Evolutionary conservation across 2,113 vertebrate genomes (phyloP).

Genomic region (Dromiciops gliroides): DNA sequence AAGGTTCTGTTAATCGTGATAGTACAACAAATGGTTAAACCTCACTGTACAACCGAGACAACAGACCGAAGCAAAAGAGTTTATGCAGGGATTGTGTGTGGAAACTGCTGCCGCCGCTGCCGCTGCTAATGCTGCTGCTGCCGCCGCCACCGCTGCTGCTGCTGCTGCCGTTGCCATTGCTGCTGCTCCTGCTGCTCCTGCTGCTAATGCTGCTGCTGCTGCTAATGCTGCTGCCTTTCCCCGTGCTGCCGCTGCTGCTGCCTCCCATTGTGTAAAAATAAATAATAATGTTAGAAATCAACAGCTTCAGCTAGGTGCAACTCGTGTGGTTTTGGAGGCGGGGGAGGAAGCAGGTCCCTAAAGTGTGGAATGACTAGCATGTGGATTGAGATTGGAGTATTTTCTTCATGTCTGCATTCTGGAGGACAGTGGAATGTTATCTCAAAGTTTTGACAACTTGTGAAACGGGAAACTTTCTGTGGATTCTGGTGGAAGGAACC

Average conservation of each 20-base stretch:
- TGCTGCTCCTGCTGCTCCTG: constrained; percentile 24
- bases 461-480: constrained; percentile 81
- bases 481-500: constrained; percentile 78
- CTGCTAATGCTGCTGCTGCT: constrained; percentile 67
- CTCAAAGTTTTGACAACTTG: constrained; percentile 85
- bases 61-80: constrained; percentile 84
- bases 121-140: constrained; percentile 1
- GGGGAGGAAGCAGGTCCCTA: constrained; percentile 79
- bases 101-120: constrained; percentile 64
- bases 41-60: constrained; percentile 76
- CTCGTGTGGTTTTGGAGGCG: constrained; percentile 75
- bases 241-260: constrained; percentile 45
- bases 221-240: constrained; percentile 64
- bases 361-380: constrained; percentile 73
- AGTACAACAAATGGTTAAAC: constrained; percentile 82
- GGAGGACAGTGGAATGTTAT: constrained; percentile 77
- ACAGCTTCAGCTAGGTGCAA: constrained; percentile 86
- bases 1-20: constrained; percentile 53
- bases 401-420: constrained; percentile 77
- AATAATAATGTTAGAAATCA: constrained; percentile 88
- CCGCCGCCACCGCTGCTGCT: constrained; percentile 59
- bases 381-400: constrained; percentile 65
- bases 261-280: constrained; percentile 87
- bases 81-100: constrained; percentile 84
- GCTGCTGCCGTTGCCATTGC: constrained; percentile 44